Conservation (phyloP, 2,113 vertebrate genomes). For the Pagrus major region DNA sequence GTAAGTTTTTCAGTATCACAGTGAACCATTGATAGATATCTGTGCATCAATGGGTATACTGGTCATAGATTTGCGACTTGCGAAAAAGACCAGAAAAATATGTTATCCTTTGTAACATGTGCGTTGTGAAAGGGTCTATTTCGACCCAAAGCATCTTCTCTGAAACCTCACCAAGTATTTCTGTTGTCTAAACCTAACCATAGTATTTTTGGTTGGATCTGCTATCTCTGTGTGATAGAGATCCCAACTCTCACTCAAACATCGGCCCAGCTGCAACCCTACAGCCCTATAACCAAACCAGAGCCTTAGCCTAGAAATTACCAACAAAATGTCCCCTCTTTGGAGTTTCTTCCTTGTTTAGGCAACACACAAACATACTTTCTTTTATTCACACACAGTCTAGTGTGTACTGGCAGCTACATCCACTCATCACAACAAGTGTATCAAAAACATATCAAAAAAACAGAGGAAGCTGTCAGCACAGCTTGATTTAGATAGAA, state of each 20-base stretch:
- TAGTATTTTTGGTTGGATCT: too few relatives aligned
- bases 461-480: constrained; percentile 15
- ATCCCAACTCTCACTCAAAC: not conserved
- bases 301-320: not conserved
- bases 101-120: too few relatives aligned
- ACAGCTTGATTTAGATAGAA: constrained; percentile 21
- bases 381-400: not conserved
- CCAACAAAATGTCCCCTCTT: not conserved
- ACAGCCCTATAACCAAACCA: not conserved
- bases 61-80: too few relatives aligned
- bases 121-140: too few relatives aligned
- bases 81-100: too few relatives aligned
- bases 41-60: not conserved
- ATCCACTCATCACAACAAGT: constrained; percentile 25
- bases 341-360: not conserved
- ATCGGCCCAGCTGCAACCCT: not conserved
- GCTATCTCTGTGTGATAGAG: too few relatives aligned
- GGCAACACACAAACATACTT: not conserved
- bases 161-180: too few relatives aligned
- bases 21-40: too few relatives aligned
- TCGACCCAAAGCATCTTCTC: too few relatives aligned
- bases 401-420: not conserved
- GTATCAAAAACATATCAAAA: constrained; percentile 23
- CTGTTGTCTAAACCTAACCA: too few relatives aligned
- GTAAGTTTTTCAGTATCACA: not conserved